Evolutionary conservation across 1,140 invertebrate genomes (phyloP).

Genomic region (Aphelinus atriplicis): DNA sequence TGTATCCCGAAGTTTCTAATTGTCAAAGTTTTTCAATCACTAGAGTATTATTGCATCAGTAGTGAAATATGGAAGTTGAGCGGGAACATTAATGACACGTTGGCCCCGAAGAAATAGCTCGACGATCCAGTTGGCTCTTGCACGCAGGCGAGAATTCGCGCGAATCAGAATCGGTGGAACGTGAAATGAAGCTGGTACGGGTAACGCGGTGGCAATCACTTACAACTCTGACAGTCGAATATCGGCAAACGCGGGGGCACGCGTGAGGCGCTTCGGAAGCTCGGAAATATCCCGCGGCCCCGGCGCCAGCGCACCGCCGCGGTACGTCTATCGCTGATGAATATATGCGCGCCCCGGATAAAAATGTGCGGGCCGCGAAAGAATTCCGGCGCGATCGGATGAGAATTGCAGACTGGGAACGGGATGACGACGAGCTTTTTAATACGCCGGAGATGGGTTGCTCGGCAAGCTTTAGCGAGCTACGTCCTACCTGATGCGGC

Average conservation of each 20-base stretch:
- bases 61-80: no score
- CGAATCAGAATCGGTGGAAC: constrained; percentile 44
- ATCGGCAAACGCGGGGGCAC: no score
- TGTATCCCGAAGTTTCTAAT: no score
- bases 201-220: constrained; percentile 45
- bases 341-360: background rate
- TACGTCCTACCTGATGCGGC: no score
- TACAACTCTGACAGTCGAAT: constrained; percentile 51
- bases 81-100: no score
- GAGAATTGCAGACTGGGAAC: background rate
- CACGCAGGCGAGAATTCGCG: background rate
- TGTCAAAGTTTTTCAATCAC: no score
- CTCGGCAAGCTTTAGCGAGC: no score
- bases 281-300: no score
- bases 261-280: no score
- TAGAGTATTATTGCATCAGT: no score
- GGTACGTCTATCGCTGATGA: background rate
- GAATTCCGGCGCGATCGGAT: background rate
- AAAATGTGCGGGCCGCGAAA: background rate
- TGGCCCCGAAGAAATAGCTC: no score
- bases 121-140: no score
- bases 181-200: constrained; percentile 53
- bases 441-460: background rate
- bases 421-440: background rate
- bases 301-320: background rate